Percentiles rank a stretch among this genome's conserved stretches.
These are phyloP conservation scores for Mus musculus DNA, from an alignment of 2,113 vertebrate genomes.

Conservation along the genomic window DNA sequence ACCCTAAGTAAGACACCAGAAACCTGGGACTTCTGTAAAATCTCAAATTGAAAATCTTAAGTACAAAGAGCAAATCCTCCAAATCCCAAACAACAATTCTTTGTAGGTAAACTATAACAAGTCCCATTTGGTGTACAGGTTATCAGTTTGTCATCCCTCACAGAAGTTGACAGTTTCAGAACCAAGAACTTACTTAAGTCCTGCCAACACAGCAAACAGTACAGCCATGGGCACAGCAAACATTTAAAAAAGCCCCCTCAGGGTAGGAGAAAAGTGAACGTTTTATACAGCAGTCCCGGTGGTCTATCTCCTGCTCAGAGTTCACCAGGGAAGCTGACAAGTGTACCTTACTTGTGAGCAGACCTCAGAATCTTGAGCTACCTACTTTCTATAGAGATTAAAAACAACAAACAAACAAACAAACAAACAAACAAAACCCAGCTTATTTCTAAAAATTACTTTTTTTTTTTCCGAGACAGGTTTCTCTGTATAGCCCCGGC, in stretches of 20 bases:
- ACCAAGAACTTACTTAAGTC: not conserved
- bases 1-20: not conserved
- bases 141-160: not conserved
- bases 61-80: slow-evolving; percentile 14
- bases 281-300: not conserved
- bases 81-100: slow-evolving; percentile 17
- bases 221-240: not conserved
- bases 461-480: not conserved
- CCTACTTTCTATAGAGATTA: not conserved
- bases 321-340: not conserved
- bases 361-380: not conserved
- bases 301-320: not conserved
- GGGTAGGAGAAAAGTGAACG: not conserved
- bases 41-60: slow-evolving; percentile 33
- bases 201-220: not conserved
- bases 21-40: not conserved
- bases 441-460: not conserved
- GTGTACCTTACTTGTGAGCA: not conserved
- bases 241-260: not conserved
- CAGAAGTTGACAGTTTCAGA: not conserved
- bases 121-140: not conserved
- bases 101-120: not conserved
- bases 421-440: not conserved
- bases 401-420: not conserved
- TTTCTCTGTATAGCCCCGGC: no score